These are phyloP conservation scores for Microcaecilia unicolor DNA, from an alignment of 2,797 vertebrate genomes.

Conservation along the genomic window DNA sequence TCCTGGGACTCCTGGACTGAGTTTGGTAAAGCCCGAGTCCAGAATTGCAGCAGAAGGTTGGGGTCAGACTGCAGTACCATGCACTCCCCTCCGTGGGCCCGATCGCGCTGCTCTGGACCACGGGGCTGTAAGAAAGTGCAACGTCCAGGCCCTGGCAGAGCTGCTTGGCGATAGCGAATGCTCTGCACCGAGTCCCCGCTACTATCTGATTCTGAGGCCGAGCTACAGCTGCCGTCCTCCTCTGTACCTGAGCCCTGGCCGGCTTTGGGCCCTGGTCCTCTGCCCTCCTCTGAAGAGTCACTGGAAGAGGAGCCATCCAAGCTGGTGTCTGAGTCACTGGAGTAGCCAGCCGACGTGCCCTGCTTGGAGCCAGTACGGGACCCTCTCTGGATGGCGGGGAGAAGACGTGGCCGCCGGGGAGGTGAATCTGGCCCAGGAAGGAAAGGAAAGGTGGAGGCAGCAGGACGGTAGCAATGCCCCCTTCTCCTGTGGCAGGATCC, in stretches of 20 bases:
- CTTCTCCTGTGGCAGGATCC: too few relatives aligned
- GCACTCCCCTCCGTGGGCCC: conserved; percentile 7
- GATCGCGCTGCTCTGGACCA: conserved; percentile 13
- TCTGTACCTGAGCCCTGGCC: conserved; percentile 30
- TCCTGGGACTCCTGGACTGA: background rate
- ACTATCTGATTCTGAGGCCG: conserved; percentile 38
- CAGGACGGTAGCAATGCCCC: conserved; percentile 6
- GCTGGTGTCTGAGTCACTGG: conserved; percentile 42
- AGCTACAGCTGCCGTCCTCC: conserved; percentile 44
- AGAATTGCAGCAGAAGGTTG: conserved; percentile 36
- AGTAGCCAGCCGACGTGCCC: conserved; percentile 39
- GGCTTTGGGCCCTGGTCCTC: conserved; percentile 31
- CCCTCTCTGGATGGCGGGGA: background rate
- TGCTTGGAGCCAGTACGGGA: conserved; percentile 6
- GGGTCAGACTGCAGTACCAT: conserved; percentile 9
- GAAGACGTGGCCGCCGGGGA: background rate
- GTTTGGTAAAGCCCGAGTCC: conserved; percentile 11
- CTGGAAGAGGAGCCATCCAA: conserved; percentile 31
- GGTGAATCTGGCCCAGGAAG: background rate
- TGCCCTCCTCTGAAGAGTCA: conserved; percentile 13
- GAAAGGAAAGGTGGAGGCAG: background rate
- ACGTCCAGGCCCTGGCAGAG: conserved; percentile 31
- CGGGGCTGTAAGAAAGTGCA: background rate
- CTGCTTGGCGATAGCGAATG: conserved; percentile 38
- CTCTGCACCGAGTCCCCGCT: conserved; percentile 52